Evolutionary conservation across 2,888 invertebrate species (phyloP), one percentile per base, ranked within the genome.

Genomic region (Phalera bucephala): DNA sequence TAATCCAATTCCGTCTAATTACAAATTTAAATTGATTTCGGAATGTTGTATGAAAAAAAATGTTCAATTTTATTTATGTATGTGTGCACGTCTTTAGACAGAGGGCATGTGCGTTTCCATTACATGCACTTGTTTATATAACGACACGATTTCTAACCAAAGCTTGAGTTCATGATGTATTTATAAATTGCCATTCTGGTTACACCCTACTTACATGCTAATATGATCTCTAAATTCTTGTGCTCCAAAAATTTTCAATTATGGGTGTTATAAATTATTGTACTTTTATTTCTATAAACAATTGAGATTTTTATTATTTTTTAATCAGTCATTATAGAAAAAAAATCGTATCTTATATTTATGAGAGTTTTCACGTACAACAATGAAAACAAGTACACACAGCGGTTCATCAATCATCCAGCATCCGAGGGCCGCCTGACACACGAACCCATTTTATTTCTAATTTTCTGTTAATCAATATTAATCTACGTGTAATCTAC

Each of bases 11-110:
- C 56, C 46, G 50, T 52, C 40, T 60, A 52, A 48, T 59, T 52
- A 56, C 37, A 40, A 40, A 41, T 30, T 34, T 40, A 60, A 58
- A 58, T 58, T 58, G 50, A 58, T 56, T 58, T 55, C 34, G 22
- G 26, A 40, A 22, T 13, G 20, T 17, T 31, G 26, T 20, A 17
- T 27, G 40, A 35, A 56, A 52, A 59, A 58, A 59, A 58, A 43
- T 38, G 46, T 49, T 55, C 38, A 43, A 53, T 46, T 49, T 47
- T 41, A 53, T 45, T 52, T 40, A 22, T 37, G 40, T 40, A 36
- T 43, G 22, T 31, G 37, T 12, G 40, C 37, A 14, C 22, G 22
- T 12, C n/a, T 34, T 26, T 33, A 31, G 9, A 31, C 27, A 13
- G 2, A 12, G 23, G 6, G 0, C 6, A 17, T 3, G 37, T 8